Evolutionary conservation across 2,888 invertebrate genomes (phyloP).

Genomic region (Acleris laterana): DNA sequence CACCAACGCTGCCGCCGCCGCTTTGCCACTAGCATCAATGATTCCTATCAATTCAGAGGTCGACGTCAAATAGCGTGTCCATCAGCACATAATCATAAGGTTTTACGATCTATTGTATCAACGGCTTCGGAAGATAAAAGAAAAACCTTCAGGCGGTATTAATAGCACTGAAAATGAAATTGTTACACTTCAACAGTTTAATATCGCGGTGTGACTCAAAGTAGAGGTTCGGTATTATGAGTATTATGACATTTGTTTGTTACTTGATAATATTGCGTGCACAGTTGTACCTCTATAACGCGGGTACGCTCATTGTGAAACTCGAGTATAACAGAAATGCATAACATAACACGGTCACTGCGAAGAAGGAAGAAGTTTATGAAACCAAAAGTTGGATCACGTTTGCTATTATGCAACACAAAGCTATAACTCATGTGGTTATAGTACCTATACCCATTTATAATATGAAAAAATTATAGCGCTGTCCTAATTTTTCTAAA

Average conservation of each 20-base stretch:
- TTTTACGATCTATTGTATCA: conserved; percentile 54
- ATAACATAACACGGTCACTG: conserved; percentile 62
- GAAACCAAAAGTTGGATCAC: conserved; percentile 42
- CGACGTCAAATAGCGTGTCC: conserved; percentile 39
- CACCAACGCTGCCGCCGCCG: neutral
- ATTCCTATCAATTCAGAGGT: conserved; percentile 38
- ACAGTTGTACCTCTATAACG: conserved; percentile 32
- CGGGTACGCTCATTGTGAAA: conserved; percentile 55
- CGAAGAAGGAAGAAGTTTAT: conserved; percentile 49
- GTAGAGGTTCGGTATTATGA: conserved; percentile 20
- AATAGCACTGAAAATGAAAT: conserved; percentile 24
- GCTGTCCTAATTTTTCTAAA: conserved; percentile 11
- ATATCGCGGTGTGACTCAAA: conserved; percentile 7
- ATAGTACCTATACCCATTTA: conserved; percentile 17
- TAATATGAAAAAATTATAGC: neutral
- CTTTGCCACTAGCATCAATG: conserved; percentile 3
- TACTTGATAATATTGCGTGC: conserved; percentile 26
- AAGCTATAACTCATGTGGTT: conserved; percentile 15
- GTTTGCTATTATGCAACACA: conserved; percentile 21
- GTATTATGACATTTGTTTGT: conserved; percentile 30
- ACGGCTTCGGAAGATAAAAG: conserved; percentile 11
- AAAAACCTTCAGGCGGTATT: conserved; percentile 14
- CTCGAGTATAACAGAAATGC: conserved; percentile 56
- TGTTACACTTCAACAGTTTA: conserved; percentile 24
- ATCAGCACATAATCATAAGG: conserved; percentile 24